Conservation (phyloP, 2,797 vertebrate genomes). For the Sorex maritimensis region DNA sequence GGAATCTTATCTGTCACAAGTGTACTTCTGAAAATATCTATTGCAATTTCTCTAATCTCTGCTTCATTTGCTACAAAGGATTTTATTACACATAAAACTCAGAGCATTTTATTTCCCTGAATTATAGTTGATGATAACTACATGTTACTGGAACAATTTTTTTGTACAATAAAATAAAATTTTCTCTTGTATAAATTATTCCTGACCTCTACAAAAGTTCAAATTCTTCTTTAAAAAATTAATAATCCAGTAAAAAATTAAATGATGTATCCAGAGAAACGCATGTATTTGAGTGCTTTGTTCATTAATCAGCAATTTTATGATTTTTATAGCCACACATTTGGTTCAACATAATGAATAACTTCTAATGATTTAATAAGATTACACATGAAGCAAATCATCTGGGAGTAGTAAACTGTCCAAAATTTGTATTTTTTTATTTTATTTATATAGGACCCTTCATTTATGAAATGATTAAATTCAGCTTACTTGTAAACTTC, state of each 20-base stretch:
- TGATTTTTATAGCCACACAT: not conserved
- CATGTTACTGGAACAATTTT: not conserved
- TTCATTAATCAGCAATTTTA: not conserved
- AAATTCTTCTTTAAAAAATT: too few species aligned
- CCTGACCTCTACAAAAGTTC: not conserved
- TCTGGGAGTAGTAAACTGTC: not conserved
- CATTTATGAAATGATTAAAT: not conserved
- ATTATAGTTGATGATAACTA: not conserved
- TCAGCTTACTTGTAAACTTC: not conserved
- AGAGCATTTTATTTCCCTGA: conserved; percentile 35
- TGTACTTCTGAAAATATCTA: conserved; percentile 74
- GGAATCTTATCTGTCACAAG: conserved; percentile 67
- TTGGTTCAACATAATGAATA: not conserved
- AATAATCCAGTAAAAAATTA: not conserved
- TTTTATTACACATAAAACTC: conserved; percentile 20
- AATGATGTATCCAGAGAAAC: not conserved
- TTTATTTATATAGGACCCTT: not conserved
- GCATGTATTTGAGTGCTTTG: not conserved
- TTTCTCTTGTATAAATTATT: conserved; percentile 27
- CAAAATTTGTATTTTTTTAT: not conserved
- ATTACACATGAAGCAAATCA: not conserved
- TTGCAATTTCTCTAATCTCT: conserved; percentile 55
- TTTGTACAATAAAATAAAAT: conserved; percentile 6
- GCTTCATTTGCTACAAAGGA: not conserved
- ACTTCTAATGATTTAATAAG: not conserved